Evolutionary conservation across 2,797 vertebrate genomes (phyloP).

Genomic region (Manis crassicaudata): DNA sequence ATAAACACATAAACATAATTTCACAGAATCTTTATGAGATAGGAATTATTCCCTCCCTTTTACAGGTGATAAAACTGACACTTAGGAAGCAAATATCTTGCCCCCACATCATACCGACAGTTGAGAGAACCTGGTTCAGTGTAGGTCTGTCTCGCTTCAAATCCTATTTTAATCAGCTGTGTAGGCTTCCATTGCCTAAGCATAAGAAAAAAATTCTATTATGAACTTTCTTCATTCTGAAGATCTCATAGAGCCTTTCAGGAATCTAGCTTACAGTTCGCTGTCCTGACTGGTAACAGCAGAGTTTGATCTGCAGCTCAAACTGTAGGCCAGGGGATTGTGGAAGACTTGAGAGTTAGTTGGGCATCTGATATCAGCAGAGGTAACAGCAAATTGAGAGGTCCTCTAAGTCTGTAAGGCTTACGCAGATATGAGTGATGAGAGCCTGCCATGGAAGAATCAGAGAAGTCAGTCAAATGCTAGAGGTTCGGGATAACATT

Average conservation of each 20-base stretch:
- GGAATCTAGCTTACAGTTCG: neutral
- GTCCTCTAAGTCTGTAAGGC: conserved; percentile 23
- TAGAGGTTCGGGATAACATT: neutral
- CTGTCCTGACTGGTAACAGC: neutral
- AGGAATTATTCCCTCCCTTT: neutral
- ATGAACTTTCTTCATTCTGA: neutral
- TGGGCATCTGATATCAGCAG: conserved; percentile 30
- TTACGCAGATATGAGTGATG: conserved; percentile 24
- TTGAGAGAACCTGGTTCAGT: neutral
- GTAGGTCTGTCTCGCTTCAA: neutral
- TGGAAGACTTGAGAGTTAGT: conserved; percentile 36
- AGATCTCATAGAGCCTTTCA: conserved; percentile 8
- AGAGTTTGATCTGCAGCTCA: conserved; percentile 51
- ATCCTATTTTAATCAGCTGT: conserved; percentile 43
- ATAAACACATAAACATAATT: neutral
- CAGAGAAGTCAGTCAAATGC: conserved; percentile 36
- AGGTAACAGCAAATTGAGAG: neutral
- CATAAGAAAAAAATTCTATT: neutral
- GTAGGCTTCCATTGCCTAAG: neutral
- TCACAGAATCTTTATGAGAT: neutral
- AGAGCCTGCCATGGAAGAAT: conserved; percentile 11
- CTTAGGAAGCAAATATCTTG: neutral
- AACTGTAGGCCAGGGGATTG: conserved; percentile 1
- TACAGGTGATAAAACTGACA: neutral
- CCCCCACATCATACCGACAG: neutral